A percentile compares a stretch with the other conserved stretches of the same genome.
phyloP scores from a whole-genome alignment of 2,113 vertebrate species.

The Pluvianellus socialis region DNA sequence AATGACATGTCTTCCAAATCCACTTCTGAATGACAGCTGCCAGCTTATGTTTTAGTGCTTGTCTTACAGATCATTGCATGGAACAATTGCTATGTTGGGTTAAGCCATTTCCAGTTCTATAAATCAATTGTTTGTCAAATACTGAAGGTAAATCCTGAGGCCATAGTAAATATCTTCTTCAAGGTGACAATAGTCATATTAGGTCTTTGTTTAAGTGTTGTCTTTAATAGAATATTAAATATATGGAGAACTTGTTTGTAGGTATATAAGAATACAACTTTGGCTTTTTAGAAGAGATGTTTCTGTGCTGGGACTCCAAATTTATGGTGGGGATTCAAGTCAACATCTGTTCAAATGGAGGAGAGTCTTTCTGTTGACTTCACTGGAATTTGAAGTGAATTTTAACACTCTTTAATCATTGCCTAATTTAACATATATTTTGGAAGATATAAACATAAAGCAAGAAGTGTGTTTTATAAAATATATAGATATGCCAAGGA shows the following conservation, averaged over 20 bases:
- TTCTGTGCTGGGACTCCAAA: background rate
- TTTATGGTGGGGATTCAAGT: background rate
- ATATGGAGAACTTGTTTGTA: background rate
- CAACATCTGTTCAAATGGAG: background rate
- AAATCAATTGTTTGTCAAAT: background rate
- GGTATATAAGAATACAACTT: background rate
- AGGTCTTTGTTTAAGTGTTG: background rate
- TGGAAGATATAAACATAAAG: background rate
- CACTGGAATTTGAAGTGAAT: background rate
- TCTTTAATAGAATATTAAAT: background rate
- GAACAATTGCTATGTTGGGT: background rate
- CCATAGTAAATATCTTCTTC: background rate
- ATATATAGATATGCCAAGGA: background rate
- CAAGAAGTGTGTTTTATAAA: background rate
- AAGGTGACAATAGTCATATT: background rate
- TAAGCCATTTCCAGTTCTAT: background rate
- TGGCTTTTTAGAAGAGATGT: background rate
- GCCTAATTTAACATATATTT: background rate
- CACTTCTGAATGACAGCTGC: background rate
- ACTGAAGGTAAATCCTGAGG: background rate
- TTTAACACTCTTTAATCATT: background rate
- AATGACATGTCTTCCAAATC: background rate
- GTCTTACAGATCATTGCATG: background rate
- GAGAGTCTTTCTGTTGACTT: background rate
- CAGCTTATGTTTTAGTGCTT: background rate